These are phyloP conservation scores for Eriosoma lanigerum DNA, from an alignment of 1,140 invertebrate genomes.

Conservation along the genomic window DNA sequence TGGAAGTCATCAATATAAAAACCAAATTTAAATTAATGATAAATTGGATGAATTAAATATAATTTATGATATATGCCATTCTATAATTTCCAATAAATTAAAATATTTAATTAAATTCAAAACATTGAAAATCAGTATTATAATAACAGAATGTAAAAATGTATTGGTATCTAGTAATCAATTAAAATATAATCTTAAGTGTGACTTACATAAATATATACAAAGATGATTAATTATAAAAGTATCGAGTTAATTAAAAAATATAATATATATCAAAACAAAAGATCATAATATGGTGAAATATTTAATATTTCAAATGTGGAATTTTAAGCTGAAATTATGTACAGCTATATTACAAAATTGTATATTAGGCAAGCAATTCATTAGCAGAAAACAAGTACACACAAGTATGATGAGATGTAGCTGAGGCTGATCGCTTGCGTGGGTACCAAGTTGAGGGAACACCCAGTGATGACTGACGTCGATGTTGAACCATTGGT, in stretches of 20 bases:
- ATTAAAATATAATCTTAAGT: too few relatives aligned
- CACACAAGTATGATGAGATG: slow-evolving; percentile 54
- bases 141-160: too few relatives aligned
- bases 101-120: too few relatives aligned
- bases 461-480: slow-evolving; percentile 57
- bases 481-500: slow-evolving; percentile 58
- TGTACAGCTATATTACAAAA: not conserved
- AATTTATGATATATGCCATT: too few relatives aligned
- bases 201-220: too few relatives aligned
- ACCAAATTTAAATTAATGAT: not conserved
- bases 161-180: too few relatives aligned
- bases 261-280: too few relatives aligned
- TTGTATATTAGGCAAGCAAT: not conserved
- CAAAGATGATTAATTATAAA: too few relatives aligned
- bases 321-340: not conserved
- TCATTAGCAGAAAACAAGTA: slow-evolving; percentile 16
- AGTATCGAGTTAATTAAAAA: too few relatives aligned
- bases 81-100: too few relatives aligned
- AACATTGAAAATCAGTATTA: too few relatives aligned
- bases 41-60: not conserved
- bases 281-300: too few relatives aligned
- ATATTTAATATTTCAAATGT: not conserved
- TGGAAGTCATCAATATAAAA: slow-evolving; percentile 11
- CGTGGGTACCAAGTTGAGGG: slow-evolving; percentile 63
- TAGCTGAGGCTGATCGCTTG: slow-evolving; percentile 34